Evolutionary conservation across 2,888 invertebrate genomes (phyloP), one percentile per base, ranked within the genome.

Genomic region (Cephus pulcher): DNA sequence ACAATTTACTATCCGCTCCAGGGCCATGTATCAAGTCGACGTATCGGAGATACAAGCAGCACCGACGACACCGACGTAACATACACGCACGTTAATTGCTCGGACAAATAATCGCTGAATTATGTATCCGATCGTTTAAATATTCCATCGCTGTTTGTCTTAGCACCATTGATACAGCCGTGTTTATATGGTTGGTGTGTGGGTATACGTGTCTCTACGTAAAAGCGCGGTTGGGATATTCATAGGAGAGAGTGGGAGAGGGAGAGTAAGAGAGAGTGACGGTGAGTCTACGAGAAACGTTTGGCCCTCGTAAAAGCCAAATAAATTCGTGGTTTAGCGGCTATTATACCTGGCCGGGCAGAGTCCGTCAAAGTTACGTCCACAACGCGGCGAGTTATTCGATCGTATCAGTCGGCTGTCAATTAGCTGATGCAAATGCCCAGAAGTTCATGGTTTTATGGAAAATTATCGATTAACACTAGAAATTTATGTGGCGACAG

Each of bases 1-100:
- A 84, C 85, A 84, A 88, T 87, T 87, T 87, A 88, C 87, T 80
- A 86, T 85, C 74, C 82, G 76, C 79, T 75, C 78, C 82, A 82
- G 82, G 84, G 82, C 81, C 86, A 85, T 88, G 85, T 81, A 87
- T 88, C 88, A 84, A 75, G 56, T 70, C 76, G 80, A 86, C 83
- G 76, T 84, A 80, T 82, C 81, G 78, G 78, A 84, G 84, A 87
- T 87, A 84, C 80, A 80, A 78, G 81, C 78, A 79, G 84, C 81
- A 80, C 77, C 79, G 84, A 84, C 82, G 84, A 84, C 84, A 80
- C 81, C 83, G 82, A 85, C 84, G 85, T 84, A 82, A 83, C 81
- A 79, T 82, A 73, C 77, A 78, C 70, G 82, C 81, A 82, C 81
- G 82, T 86, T 84, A 86, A 84, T 86, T 84, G 83, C 79, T 78